These are phyloP conservation scores for Priocnemis perturbator DNA, from an alignment of 2,888 invertebrate genomes.

Conservation along the genomic window DNA sequence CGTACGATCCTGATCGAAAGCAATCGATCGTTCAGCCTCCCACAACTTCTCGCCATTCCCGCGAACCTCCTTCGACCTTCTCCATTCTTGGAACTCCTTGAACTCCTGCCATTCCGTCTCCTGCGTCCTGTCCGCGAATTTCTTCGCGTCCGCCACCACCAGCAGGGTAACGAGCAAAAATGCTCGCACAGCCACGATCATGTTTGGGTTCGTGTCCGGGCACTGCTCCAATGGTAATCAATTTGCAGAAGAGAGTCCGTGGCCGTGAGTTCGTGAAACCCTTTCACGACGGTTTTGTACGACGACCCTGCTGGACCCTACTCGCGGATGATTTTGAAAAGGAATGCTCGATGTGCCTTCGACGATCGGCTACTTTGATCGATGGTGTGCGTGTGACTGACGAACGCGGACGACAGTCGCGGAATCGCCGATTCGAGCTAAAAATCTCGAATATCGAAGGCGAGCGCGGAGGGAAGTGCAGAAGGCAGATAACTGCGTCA, in stretches of 20 bases:
- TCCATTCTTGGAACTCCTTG: slow-evolving; percentile 49
- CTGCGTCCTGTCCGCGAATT: slow-evolving; percentile 16
- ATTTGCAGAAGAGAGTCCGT: no score
- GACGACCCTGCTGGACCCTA: no score
- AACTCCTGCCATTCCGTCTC: slow-evolving; percentile 48
- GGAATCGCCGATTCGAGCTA: slow-evolving; percentile 27
- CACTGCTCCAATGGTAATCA: background rate
- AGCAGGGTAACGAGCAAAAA: slow-evolving; percentile 27
- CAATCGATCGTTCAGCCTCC: background rate
- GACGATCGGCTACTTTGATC: background rate
- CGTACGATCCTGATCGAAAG: background rate
- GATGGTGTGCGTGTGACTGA: slow-evolving; percentile 1
- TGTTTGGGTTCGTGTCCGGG: slow-evolving; percentile 17
- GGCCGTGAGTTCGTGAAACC: no score
- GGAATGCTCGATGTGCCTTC: no score
- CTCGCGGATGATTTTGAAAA: no score
- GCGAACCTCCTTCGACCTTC: slow-evolving; percentile 23
- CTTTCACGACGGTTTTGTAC: no score
- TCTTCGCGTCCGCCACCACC: slow-evolving; percentile 35
- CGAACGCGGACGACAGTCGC: no score
- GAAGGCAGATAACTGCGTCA: no score
- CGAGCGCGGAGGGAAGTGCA: no score
- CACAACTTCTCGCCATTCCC: background rate
- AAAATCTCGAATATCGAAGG: slow-evolving; percentile 17
- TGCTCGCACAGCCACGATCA: slow-evolving; percentile 30